These are phyloP conservation scores for Nibea albiflora DNA, from an alignment of 2,113 vertebrate species.

Conservation along the genomic window DNA sequence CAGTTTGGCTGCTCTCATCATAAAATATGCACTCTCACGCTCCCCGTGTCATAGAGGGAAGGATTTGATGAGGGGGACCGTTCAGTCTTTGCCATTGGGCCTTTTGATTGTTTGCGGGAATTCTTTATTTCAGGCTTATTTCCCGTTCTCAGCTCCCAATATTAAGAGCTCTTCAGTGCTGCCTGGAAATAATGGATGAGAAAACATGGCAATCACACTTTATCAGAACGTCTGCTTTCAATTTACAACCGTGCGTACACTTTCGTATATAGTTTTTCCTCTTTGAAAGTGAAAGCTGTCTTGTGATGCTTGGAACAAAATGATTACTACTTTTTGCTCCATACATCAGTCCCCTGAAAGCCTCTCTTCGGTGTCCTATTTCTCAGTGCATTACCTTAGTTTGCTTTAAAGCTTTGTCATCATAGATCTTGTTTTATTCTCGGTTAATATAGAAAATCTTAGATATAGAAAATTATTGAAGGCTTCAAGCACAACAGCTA, in stretches of 20 bases:
- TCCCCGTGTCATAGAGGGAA: constrained; percentile 14
- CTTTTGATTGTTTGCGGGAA: constrained; percentile 25
- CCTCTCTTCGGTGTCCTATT: constrained; percentile 11
- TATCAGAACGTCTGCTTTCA: constrained; percentile 42
- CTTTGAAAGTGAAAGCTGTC: constrained; percentile 52
- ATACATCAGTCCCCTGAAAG: constrained; percentile 25
- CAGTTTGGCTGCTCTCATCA: constrained; percentile 35
- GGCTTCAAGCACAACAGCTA: constrained; percentile 10
- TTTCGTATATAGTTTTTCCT: constrained; percentile 41
- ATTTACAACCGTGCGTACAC: constrained; percentile 34
- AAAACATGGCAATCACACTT: constrained; percentile 43
- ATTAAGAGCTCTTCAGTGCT: constrained; percentile 44
- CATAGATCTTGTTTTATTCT: constrained; percentile 50
- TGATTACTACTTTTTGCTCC: constrained; percentile 33
- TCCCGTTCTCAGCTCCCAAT: constrained; percentile 28
- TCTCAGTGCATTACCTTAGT: constrained; percentile 12
- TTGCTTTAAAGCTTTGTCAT: constrained; percentile 17
- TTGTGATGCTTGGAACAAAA: constrained; percentile 54
- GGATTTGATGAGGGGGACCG: constrained; percentile 29
- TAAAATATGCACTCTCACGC: constrained; percentile 43
- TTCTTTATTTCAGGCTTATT: constrained; percentile 43
- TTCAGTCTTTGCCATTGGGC: constrained; percentile 3
- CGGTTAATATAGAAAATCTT: constrained; percentile 32
- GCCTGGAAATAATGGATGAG: constrained; percentile 37
- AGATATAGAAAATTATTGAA: constrained; percentile 21